Evolutionary conservation across 2,888 invertebrate species (phyloP), one percentile per base, ranked within the genome.

Genomic region (Platynereis dumerilii): DNA sequence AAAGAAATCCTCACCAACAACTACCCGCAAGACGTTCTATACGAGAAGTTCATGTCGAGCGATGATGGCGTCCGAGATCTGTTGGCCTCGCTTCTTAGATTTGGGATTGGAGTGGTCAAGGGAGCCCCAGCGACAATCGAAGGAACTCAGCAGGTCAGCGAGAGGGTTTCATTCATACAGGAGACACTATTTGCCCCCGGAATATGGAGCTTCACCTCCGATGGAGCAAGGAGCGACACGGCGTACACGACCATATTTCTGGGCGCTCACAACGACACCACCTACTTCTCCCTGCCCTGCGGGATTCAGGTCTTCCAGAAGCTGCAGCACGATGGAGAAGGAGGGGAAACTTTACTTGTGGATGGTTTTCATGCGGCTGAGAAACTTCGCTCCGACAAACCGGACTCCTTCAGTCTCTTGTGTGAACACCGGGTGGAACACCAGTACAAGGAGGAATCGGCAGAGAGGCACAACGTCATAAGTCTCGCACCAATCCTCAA

Each of bases 201-300:
- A 88, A 34, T 34, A 12, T 92, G 90, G 89, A 86, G 87, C 45
- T 88, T 91, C 74, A 87, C 87, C 87, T 88, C 22, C 5, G 69
- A 76, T 53, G 81, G 86, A 15, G 87, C 87, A 2, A 89, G 89
- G 72, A 88, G 88, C 0, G 93, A 93, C 75, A 90, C 91, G 0
- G 91, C 92, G 0, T 93, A 92, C 76, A 89, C 90, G 0, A 89
- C 87, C 60, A 83, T 88, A 2, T 87, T 87, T 20, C 84, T 93
- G 0, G 90, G 89, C 1, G 87, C 89, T 0, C 93, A 93, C 77
- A 92, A 89, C 2, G 93, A 93, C 77, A 91, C 89, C 62, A 92
- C 91, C 0, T 93, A 92, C 77, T 91, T 91, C 72, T 88, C 87
- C 60, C 90, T 91, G 80, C 88, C 92, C 0, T 88, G 90, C 57